Evolutionary conservation across 2,113 vertebrate genomes (phyloP).

Genomic region (Baryphthengus martii): DNA sequence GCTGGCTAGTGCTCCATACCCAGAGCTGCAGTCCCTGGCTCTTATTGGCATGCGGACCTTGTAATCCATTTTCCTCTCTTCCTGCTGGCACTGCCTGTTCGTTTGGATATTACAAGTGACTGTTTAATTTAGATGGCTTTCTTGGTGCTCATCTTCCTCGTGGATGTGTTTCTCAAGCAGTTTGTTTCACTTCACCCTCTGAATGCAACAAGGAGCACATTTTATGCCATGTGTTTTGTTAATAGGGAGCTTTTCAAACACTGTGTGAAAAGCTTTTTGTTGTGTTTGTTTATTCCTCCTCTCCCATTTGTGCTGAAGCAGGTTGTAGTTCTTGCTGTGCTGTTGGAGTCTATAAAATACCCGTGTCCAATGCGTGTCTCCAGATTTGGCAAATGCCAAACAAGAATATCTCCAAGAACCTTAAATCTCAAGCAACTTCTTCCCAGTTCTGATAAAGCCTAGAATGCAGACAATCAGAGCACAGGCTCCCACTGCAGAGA

Average conservation of each 20-base stretch:
- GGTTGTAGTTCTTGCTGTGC: slow-evolving; percentile 65
- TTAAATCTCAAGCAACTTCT: slow-evolving; percentile 65
- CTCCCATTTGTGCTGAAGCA: slow-evolving; percentile 63
- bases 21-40: neutral
- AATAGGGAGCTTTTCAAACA: slow-evolving; percentile 70
- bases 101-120: slow-evolving; percentile 22
- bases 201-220: slow-evolving; percentile 22
- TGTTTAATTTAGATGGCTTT: slow-evolving; percentile 36
- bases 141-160: neutral
- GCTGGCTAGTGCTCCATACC: neutral
- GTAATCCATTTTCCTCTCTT: neutral
- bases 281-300: slow-evolving; percentile 55
- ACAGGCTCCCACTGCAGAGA: slow-evolving; percentile 27
- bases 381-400: slow-evolving; percentile 52
- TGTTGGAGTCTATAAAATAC: slow-evolving; percentile 43
- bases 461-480: slow-evolving; percentile 15
- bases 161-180: slow-evolving; percentile 27
- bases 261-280: slow-evolving; percentile 72
- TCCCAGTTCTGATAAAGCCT: slow-evolving; percentile 66
- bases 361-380: slow-evolving; percentile 74
- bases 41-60: slow-evolving; percentile 48
- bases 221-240: slow-evolving; percentile 50
- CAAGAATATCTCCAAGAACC: slow-evolving; percentile 55
- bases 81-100: slow-evolving; percentile 37
- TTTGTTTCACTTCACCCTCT: slow-evolving; percentile 18